Evolutionary conservation across 1,140 invertebrate species (phyloP).

Genomic region (Pogonomyrmex californicus): DNA sequence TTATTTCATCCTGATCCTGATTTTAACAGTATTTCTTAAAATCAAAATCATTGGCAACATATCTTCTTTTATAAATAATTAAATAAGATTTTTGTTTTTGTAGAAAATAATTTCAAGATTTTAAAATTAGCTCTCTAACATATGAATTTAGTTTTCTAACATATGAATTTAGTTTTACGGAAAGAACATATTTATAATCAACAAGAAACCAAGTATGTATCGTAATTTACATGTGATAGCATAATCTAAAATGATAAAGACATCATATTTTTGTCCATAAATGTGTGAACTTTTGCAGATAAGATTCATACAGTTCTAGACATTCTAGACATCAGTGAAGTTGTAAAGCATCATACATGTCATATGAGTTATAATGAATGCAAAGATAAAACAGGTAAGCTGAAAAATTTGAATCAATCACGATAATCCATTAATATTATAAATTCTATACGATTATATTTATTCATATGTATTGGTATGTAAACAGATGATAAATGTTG

Average conservation of each 20-base stretch:
- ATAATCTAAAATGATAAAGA: conserved; percentile 25
- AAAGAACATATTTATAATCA: not conserved
- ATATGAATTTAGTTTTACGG: too few relatives aligned
- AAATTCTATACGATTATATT: not conserved
- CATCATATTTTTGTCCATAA: not conserved
- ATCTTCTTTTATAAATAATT: too few relatives aligned
- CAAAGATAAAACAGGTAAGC: not conserved
- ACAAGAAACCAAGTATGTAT: not conserved
- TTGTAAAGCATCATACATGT: not conserved
- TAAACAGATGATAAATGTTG: not conserved
- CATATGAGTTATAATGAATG: not conserved
- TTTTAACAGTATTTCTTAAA: too few relatives aligned
- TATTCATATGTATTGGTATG: not conserved
- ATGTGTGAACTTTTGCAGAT: not conserved
- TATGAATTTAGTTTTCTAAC: too few relatives aligned
- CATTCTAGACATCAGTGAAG: not conserved
- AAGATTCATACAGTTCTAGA: not conserved
- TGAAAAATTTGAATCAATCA: not conserved
- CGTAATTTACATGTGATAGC: not conserved
- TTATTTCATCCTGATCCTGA: too few relatives aligned
- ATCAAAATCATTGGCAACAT: too few relatives aligned
- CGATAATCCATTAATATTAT: conserved; percentile 1
- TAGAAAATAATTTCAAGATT: too few relatives aligned
- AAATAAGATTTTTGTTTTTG: too few relatives aligned
- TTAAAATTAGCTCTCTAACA: too few relatives aligned